Conservation (phyloP, 2,797 vertebrate genomes). For the Cossypha polioptera region DNA sequence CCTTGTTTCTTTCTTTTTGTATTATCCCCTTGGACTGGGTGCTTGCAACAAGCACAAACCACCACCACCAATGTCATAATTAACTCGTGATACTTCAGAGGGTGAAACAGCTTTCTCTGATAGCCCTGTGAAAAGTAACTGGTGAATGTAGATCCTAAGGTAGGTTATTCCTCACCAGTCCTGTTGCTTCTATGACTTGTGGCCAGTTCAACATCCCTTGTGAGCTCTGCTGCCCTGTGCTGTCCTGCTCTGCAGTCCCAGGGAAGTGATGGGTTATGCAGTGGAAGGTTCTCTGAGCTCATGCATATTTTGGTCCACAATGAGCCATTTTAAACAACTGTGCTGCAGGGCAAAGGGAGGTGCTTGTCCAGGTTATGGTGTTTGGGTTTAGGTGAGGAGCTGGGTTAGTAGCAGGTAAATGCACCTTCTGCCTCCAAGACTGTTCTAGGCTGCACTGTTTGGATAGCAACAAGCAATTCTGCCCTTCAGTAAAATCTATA, state of each 20-base stretch:
- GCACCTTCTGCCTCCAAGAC: neutral
- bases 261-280: neutral
- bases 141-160: neutral
- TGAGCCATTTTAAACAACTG: neutral
- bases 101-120: neutral
- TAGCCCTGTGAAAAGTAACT: neutral
- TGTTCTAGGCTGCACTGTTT: neutral
- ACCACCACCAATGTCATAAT: neutral
- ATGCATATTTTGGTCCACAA: neutral
- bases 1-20: neutral
- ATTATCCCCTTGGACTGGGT: fast-evolving
- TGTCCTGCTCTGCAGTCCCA: fast-evolving
- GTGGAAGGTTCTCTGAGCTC: neutral
- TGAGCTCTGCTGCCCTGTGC: neutral
- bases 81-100: neutral
- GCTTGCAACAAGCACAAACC: neutral
- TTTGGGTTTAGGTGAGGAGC: neutral
- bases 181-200: neutral
- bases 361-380: neutral
- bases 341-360: neutral
- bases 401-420: neutral
- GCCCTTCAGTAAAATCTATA: neutral
- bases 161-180: neutral
- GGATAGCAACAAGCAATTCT: neutral
- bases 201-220: neutral